Evolutionary conservation across 2,888 invertebrate genomes (phyloP), one percentile per base, ranked within the genome.

Genomic region (Eilema griseolum): DNA sequence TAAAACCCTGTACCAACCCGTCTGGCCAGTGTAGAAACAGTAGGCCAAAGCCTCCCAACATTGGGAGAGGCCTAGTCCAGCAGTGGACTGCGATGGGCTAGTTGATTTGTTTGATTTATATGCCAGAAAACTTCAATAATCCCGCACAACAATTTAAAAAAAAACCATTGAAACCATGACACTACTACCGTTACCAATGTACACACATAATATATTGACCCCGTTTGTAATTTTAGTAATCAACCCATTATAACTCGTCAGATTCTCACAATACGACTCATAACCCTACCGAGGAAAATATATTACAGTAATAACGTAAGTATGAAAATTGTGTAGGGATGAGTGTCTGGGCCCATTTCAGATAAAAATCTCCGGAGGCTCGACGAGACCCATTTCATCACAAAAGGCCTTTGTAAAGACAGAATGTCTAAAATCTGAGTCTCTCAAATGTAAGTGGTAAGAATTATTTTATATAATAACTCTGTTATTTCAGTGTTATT

Each of bases 341-440:
- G 16, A 56, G 28, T 65, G 31, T 56, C 65, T 65, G 3, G 23
- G 26, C n/a, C 31, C 23, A 56, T 56, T 65, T 65, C 59, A 59
- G 33, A 66, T 41, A 37, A 59, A 66, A 59, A 59, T 66, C 59
- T 66, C 59, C 11, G 23, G 31, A 56, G 52, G 33, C n/a, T 28
- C 12, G 26, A 23, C 56, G 10, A 56, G 65, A 65, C 65, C 56
- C 56, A 23, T 56, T 12, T 65, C 65, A 65, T 16, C 23, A 31
- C 16, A 14, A 31, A n/a, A n/a, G 66, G 23, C 26, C 66, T 24
- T 59, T 59, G 59, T 41, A 66, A 66, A 37, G 65, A 64, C 64
- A 64, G 64, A 16, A 64, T n/a, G 52, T 26, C 52, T 62, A 41
- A 41, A 62, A 64, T n/a, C 31, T 31, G 16, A n/a, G 61, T 11